These are phyloP conservation scores for Apostichopus leukothele DNA, from an alignment of 53 echinoderm and acorn worm genomes.

Conservation along the genomic window DNA sequence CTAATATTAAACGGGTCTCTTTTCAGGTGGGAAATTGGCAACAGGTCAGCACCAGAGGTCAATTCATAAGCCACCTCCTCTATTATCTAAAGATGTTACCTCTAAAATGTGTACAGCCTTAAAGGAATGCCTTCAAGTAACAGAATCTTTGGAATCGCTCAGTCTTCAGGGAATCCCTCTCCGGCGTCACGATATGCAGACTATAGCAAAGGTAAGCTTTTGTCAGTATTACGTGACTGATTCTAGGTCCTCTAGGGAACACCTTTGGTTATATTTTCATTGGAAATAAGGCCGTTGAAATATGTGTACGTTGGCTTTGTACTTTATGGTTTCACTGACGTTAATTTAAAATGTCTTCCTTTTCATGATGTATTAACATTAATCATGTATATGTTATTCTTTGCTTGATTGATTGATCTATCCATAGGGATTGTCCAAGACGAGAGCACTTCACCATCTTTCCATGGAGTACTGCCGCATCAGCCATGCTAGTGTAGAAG, in stretches of 20 bases:
- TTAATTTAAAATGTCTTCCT: too few species aligned
- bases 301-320: too few species aligned
- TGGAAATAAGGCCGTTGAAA: too few species aligned
- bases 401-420: not conserved
- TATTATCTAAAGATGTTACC: conserved; percentile 75
- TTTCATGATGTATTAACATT: too few species aligned
- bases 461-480: conserved; percentile 90
- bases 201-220: conserved; percentile 66
- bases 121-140: conserved; percentile 62
- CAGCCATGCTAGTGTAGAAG: conserved; percentile 66
- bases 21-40: not conserved
- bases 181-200: conserved; percentile 67
- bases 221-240: too few species aligned
- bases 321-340: too few species aligned
- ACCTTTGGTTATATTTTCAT: too few species aligned
- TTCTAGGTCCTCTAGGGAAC: too few species aligned
- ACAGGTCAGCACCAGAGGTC: conserved; percentile 36
- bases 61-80: conserved; percentile 65
- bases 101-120: conserved; percentile 71
- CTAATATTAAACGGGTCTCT: not conserved
- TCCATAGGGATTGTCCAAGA: conserved; percentile 70
- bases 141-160: conserved; percentile 58
- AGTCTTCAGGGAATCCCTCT: conserved; percentile 81
- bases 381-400: not conserved
- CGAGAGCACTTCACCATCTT: conserved; percentile 71